Evolutionary conservation across 2,113 vertebrate genomes (phyloP).

Genomic region (Oncorhynchus masou): DNA sequence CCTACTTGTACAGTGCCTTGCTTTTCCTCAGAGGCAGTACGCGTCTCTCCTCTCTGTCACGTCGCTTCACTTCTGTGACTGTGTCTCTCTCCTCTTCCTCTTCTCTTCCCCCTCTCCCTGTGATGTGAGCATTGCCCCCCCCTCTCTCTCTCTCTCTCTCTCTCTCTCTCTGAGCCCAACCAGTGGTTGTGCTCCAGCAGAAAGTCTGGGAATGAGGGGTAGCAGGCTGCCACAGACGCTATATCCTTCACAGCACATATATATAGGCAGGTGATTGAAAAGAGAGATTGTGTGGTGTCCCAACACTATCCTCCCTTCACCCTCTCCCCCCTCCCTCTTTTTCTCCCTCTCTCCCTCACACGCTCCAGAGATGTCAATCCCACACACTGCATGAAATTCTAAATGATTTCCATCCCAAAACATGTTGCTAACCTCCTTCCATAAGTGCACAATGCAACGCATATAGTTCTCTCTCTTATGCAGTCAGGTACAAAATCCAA

Average conservation of each 20-base stretch:
- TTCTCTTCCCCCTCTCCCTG: background rate
- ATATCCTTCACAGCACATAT: background rate
- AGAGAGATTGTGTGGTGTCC: background rate
- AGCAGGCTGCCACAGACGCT: background rate
- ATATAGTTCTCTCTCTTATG: background rate
- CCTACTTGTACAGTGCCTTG: background rate
- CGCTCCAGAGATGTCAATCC: background rate
- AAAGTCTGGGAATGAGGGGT: background rate
- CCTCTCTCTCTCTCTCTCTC: too few relatives aligned
- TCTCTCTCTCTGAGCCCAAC: too few relatives aligned
- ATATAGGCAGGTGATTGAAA: background rate
- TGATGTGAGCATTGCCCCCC: background rate
- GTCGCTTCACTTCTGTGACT: background rate
- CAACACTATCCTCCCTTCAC: too few relatives aligned
- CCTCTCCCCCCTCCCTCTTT: background rate
- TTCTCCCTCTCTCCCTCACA: background rate
- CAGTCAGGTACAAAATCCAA: background rate
- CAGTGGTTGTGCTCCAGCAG: background rate
- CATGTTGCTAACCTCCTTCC: too few relatives aligned
- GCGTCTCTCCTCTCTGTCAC: background rate
- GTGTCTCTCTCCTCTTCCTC: background rate
- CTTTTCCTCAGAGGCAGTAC: background rate
- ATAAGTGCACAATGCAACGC: too few relatives aligned
- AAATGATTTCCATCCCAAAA: too few relatives aligned
- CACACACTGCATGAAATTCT: background rate